Evolutionary conservation across 2,888 invertebrate species (phyloP).

Genomic region (Idaea dimidiata): DNA sequence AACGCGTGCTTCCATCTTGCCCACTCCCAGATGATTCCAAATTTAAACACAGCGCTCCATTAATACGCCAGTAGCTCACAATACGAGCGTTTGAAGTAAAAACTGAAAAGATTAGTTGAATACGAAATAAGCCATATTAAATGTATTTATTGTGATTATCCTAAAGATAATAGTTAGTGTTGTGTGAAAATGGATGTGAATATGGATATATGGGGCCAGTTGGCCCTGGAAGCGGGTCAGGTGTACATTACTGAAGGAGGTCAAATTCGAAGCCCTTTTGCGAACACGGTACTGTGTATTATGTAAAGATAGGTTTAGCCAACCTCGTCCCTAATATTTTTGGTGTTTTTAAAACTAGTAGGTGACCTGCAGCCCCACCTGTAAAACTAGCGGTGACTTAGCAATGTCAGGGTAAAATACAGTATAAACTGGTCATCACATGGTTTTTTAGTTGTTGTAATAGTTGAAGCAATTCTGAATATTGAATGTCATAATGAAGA

Average conservation of each 20-base stretch:
- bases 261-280: constrained; percentile 89
- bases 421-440: background rate
- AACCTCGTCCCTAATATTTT: constrained; percentile 5
- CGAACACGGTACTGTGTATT: constrained; percentile 86
- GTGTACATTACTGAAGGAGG: constrained; percentile 92
- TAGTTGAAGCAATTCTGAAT: too few species aligned
- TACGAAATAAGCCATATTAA: constrained; percentile 31
- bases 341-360: constrained; percentile 3
- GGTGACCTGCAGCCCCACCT: background rate
- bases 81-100: constrained; percentile 61
- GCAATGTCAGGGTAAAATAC: background rate
- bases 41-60: constrained; percentile 73
- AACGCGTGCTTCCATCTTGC: constrained; percentile 37
- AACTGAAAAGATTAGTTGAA: constrained; percentile 36
- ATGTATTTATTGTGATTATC: constrained; percentile 40
- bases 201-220: constrained; percentile 93
- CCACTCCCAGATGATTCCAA: constrained; percentile 73
- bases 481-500: too few species aligned
- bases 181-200: constrained; percentile 82
- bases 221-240: constrained; percentile 92
- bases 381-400: background rate
- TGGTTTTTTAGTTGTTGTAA: too few species aligned
- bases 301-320: constrained; percentile 17
- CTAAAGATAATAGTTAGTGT: constrained; percentile 24
- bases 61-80: constrained; percentile 53